phyloP scores from a whole-genome alignment of 1,140 invertebrate species.

The Belonocnema kinseyi region DNA sequence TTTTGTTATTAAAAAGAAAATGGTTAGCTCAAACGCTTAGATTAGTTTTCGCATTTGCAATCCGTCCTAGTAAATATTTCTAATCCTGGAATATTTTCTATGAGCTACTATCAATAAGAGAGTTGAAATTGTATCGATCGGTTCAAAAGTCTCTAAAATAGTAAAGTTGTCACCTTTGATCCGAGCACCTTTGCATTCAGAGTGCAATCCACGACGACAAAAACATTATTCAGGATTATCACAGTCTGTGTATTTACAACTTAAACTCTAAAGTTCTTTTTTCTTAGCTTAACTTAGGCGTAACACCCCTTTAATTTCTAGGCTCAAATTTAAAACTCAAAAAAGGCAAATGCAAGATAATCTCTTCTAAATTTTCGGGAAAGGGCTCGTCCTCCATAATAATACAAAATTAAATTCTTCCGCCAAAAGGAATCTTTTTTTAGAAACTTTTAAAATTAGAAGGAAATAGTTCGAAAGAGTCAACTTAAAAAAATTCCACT shows the following conservation, averaged over 20 bases:
- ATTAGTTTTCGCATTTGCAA: no score
- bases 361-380: neutral
- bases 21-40: no score
- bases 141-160: conserved; percentile 9
- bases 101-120: conserved; percentile 17
- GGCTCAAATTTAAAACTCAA: neutral
- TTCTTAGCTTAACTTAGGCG: conserved; percentile 52
- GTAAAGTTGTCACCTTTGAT: neutral
- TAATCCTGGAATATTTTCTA: neutral
- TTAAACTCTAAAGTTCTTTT: conserved; percentile 62
- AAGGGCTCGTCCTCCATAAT: no score
- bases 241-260: conserved; percentile 77
- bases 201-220: conserved; percentile 60
- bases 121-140: conserved; percentile 23
- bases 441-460: no score
- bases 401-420: no score
- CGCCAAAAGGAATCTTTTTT: no score
- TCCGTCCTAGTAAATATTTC: neutral
- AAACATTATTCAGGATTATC: conserved; percentile 74
- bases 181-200: conserved; percentile 22
- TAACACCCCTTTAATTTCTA: conserved; percentile 47
- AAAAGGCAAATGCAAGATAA: conserved; percentile 27
- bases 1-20: no score
- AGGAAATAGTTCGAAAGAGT: no score
- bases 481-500: no score